These are phyloP conservation scores for Rynchops niger DNA, from an alignment of 2,113 vertebrate species.

Conservation along the genomic window DNA sequence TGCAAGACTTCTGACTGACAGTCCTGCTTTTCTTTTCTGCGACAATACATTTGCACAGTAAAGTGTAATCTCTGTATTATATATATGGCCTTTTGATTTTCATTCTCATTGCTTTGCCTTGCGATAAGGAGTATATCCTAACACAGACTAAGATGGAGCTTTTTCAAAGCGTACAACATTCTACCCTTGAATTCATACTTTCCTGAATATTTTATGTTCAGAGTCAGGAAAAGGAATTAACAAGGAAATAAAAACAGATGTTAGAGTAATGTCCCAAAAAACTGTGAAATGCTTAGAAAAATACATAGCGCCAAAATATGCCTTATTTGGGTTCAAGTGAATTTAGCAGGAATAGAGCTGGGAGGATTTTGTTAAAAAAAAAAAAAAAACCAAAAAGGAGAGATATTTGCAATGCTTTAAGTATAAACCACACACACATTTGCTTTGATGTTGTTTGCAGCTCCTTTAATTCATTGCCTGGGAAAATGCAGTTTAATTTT, in stretches of 20 bases:
- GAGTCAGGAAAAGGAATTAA: slow-evolving; percentile 42
- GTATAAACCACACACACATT: background rate
- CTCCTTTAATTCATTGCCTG: background rate
- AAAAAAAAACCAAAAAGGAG: background rate
- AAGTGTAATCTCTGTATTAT: background rate
- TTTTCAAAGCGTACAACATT: background rate
- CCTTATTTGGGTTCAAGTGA: slow-evolving; percentile 1
- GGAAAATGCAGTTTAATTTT: background rate
- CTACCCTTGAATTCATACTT: slow-evolving; percentile 10
- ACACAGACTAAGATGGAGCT: background rate
- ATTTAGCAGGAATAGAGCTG: background rate
- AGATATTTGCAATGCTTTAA: background rate
- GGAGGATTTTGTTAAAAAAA: background rate
- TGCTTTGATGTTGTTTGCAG: slow-evolving; percentile 35
- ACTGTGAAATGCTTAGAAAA: slow-evolving; percentile 29
- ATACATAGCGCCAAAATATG: background rate
- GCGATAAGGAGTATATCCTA: background rate
- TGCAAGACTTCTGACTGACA: background rate
- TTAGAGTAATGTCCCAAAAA: slow-evolving; percentile 24
- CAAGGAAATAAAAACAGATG: slow-evolving; percentile 61
- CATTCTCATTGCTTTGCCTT: background rate
- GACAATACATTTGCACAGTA: background rate
- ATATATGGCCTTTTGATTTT: background rate
- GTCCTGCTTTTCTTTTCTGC: background rate
- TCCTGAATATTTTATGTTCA: slow-evolving; percentile 18